Conservation (phyloP, 2,797 vertebrate genomes). For the Sebastes cheni region DNA sequence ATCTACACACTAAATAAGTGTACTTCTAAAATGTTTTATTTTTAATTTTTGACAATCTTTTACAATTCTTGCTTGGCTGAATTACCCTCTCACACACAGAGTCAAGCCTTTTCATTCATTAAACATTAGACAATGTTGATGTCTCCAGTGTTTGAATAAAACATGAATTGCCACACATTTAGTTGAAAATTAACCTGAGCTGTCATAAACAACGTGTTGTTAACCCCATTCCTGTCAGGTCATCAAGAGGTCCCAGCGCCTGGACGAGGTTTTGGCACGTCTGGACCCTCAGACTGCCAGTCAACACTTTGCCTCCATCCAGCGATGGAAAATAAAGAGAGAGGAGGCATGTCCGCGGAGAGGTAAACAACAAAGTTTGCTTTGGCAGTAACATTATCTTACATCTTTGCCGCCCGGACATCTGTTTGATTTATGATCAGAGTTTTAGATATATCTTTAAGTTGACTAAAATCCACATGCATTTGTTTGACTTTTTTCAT, state of each 20-base stretch:
- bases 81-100: background rate
- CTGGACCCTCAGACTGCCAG: slow-evolving; percentile 83
- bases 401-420: background rate
- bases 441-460: background rate
- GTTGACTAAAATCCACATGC: background rate
- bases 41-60: too few relatives aligned
- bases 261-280: slow-evolving; percentile 87
- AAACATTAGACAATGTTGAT: background rate
- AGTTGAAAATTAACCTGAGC: background rate
- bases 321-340: slow-evolving; percentile 87
- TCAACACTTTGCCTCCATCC: slow-evolving; percentile 85
- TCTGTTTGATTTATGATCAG: background rate
- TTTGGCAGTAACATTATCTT: background rate
- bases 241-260: slow-evolving; percentile 86
- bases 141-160: background rate
- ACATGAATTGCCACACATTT: background rate
- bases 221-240: slow-evolving; percentile 77
- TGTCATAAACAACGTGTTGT: background rate
- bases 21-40: too few relatives aligned
- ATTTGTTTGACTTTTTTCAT: background rate
- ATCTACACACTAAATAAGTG: too few relatives aligned
- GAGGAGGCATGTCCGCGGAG: slow-evolving; percentile 67
- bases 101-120: background rate
- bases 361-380: slow-evolving; percentile 51
- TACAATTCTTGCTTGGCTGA: too few relatives aligned